phyloP scores from a whole-genome alignment of 1,140 invertebrate genomes.

The Frieseomelitta varia region DNA sequence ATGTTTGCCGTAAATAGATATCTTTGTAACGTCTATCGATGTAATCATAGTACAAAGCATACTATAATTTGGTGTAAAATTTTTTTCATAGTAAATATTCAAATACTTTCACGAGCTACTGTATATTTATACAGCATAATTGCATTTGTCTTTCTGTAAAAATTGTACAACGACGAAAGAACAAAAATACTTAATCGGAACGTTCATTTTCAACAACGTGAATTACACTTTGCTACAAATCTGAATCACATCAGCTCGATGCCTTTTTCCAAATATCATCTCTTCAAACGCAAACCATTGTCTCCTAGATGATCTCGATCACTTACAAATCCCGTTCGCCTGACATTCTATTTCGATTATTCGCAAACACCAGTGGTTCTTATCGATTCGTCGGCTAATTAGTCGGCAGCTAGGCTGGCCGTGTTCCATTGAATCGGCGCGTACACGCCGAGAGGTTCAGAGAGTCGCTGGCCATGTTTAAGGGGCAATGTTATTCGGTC shows the following conservation, averaged over 20 bases:
- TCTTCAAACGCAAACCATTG: neutral
- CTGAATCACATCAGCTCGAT: neutral
- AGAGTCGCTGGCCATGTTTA: neutral
- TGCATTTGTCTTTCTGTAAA: no score
- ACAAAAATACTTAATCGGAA: no score
- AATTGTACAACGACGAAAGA: no score
- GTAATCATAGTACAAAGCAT: no score
- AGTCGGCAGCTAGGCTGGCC: neutral
- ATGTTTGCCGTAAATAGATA: no score
- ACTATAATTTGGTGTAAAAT: no score
- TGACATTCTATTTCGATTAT: neutral
- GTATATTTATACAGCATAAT: no score
- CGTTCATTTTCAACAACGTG: no score
- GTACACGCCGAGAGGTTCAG: neutral
- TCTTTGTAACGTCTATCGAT: no score
- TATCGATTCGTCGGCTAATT: slow-evolving; percentile 12
- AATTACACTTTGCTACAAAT: neutral
- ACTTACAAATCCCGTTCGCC: neutral
- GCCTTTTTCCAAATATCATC: neutral
- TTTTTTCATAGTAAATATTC: no score
- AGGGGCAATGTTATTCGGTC: slow-evolving; percentile 64
- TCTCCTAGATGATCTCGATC: neutral
- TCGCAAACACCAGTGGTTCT: no score
- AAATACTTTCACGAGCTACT: no score
- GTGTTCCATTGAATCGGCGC: neutral